These are phyloP conservation scores for Limnephilus lunatus DNA, from an alignment of 2,888 invertebrate genomes.

Conservation along the genomic window DNA sequence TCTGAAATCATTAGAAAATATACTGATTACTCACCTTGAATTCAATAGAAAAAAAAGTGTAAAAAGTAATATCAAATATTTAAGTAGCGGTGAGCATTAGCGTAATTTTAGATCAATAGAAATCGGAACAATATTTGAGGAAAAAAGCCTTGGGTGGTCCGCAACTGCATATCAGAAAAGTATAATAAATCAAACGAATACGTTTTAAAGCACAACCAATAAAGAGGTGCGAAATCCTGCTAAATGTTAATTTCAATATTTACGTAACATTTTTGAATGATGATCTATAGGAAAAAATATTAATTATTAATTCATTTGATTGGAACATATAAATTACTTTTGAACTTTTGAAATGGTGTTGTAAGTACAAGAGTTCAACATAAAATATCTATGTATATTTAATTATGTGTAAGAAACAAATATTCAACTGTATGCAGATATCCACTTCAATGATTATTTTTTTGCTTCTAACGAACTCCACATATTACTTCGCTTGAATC, in stretches of 20 bases:
- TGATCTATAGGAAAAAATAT: not conserved
- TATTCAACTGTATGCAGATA: not conserved
- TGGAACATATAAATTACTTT: not conserved
- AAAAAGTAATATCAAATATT: not conserved
- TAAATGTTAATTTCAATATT: not conserved
- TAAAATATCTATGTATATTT: not conserved
- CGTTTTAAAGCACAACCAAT: not conserved
- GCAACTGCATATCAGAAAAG: not conserved
- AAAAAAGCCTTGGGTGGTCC: conserved; percentile 25
- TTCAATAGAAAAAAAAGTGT: not conserved
- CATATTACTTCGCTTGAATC: no score
- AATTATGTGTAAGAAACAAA: not conserved
- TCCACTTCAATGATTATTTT: not conserved
- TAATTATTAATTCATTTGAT: not conserved
- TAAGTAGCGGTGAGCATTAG: not conserved
- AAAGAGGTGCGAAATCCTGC: conserved; percentile 46
- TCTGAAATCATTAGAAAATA: not conserved
- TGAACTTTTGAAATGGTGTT: not conserved
- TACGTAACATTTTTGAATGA: not conserved
- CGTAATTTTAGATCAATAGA: not conserved
- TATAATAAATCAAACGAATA: not conserved
- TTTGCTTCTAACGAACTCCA: no score
- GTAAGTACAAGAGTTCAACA: not conserved
- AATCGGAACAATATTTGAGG: not conserved
- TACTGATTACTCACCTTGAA: not conserved